A percentile compares a stretch with the other conserved stretches of the same genome.
These are phyloP conservation scores for Neogobius melanostomus DNA, from an alignment of 2,113 vertebrate species.

Conservation along the genomic window DNA sequence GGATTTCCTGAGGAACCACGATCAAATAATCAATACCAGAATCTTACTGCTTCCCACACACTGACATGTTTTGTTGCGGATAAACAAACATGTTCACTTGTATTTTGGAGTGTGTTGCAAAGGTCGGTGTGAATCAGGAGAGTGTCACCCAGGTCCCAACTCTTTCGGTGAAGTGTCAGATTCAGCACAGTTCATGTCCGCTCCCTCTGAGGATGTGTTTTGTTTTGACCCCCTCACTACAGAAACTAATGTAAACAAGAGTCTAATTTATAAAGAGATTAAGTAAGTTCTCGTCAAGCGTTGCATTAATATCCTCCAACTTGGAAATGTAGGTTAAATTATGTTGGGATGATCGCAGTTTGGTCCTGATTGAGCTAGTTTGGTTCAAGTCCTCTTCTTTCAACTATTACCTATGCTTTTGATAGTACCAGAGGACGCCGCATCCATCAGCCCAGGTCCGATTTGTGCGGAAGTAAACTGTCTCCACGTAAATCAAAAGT, in stretches of 20 bases:
- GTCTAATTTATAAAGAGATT: background rate
- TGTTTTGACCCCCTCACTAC: background rate
- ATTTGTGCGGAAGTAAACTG: slow-evolving; percentile 24
- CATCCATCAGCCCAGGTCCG: background rate
- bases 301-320: too few species aligned
- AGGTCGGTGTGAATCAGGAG: slow-evolving; percentile 48
- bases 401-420: too few species aligned
- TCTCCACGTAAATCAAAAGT: slow-evolving; percentile 22
- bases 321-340: too few species aligned
- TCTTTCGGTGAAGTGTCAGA: slow-evolving; percentile 61
- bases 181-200: slow-evolving; percentile 38
- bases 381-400: too few species aligned
- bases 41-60: background rate
- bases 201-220: slow-evolving; percentile 30
- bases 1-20: background rate
- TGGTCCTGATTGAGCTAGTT: too few species aligned
- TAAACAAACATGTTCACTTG: background rate
- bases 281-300: background rate
- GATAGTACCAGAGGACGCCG: background rate
- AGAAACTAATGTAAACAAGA: background rate
- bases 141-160: slow-evolving; percentile 55
- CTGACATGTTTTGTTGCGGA: background rate
- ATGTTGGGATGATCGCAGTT: too few species aligned
- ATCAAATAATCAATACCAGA: slow-evolving; percentile 2
- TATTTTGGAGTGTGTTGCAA: slow-evolving; percentile 41